Percentiles rank a stretch among this genome's conserved stretches.
These are phyloP conservation scores for Zoanthus sansibaricus DNA, from an alignment of 92 coral and sea anemone species.

Conservation along the genomic window DNA sequence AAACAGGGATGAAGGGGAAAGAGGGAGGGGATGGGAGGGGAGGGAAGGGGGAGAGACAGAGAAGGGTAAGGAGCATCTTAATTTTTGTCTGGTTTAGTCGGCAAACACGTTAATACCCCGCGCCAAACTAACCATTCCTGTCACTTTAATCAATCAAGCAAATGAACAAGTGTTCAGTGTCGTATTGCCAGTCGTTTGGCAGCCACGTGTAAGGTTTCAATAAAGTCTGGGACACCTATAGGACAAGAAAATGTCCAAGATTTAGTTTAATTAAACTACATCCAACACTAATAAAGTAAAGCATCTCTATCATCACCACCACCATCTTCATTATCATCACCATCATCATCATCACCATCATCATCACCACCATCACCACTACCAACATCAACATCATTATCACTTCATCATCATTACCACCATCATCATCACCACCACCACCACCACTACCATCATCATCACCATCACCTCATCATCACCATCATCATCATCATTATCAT, in stretches of 20 bases:
- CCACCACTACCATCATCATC: neutral
- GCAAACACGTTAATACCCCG: neutral
- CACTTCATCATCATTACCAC: neutral
- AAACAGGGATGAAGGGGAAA: too few relatives aligned
- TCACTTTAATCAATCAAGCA: neutral
- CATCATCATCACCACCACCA: neutral
- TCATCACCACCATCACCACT: neutral
- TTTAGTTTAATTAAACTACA: neutral
- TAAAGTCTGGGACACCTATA: conserved; percentile 85
- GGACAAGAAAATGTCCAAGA: neutral
- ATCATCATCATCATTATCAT: neutral
- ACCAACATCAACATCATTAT: neutral
- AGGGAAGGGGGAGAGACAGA: too few relatives aligned
- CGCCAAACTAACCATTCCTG: neutral
- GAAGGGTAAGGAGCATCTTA: too few relatives aligned
- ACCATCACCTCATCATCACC: neutral
- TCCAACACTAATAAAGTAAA: neutral
- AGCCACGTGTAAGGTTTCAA: conserved; percentile 83
- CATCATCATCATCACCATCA: neutral
- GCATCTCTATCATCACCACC: neutral
- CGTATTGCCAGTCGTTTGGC: conserved; percentile 51
- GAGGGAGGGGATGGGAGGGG: too few relatives aligned
- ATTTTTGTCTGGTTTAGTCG: neutral
- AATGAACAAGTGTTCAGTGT: neutral
- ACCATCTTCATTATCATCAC: neutral